These are phyloP conservation scores for Artemia franciscana DNA, from an alignment of 1,140 invertebrate species.

Conservation along the genomic window DNA sequence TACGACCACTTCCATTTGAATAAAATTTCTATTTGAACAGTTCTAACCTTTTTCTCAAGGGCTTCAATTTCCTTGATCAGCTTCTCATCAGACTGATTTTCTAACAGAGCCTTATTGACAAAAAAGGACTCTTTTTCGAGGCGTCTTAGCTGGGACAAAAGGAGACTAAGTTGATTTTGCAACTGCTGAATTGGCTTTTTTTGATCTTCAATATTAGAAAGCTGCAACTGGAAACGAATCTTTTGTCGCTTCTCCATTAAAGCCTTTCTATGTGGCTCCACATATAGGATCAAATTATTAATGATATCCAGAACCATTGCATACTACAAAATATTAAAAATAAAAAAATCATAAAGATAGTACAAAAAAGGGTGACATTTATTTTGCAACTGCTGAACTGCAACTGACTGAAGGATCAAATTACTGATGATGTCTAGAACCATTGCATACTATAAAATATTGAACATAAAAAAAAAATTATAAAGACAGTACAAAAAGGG, in stretches of 20 bases:
- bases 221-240: slow-evolving; percentile 75
- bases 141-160: slow-evolving; percentile 50
- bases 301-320: slow-evolving; percentile 89
- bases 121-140: slow-evolving; percentile 78
- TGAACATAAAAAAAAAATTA: slow-evolving; percentile 2
- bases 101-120: slow-evolving; percentile 50
- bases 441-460: slow-evolving; percentile 67
- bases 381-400: no score
- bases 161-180: slow-evolving; percentile 53
- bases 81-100: slow-evolving; percentile 35
- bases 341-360: no score
- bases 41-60: slow-evolving; percentile 35
- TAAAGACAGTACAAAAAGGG: slow-evolving; percentile 7
- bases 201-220: slow-evolving; percentile 71
- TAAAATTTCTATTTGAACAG: slow-evolving; percentile 7
- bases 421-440: slow-evolving; percentile 93
- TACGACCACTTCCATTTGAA: neutral
- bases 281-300: slow-evolving; percentile 86
- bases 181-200: slow-evolving; percentile 69
- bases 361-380: no score
- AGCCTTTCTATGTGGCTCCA: slow-evolving; percentile 83
- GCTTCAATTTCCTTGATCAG: slow-evolving; percentile 37
- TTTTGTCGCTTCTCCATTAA: slow-evolving; percentile 63
- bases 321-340: slow-evolving; percentile 49
- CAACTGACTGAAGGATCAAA: no score